These are phyloP conservation scores for Megalops cyprinoides DNA, from an alignment of 2,797 vertebrate genomes.

Conservation along the genomic window DNA sequence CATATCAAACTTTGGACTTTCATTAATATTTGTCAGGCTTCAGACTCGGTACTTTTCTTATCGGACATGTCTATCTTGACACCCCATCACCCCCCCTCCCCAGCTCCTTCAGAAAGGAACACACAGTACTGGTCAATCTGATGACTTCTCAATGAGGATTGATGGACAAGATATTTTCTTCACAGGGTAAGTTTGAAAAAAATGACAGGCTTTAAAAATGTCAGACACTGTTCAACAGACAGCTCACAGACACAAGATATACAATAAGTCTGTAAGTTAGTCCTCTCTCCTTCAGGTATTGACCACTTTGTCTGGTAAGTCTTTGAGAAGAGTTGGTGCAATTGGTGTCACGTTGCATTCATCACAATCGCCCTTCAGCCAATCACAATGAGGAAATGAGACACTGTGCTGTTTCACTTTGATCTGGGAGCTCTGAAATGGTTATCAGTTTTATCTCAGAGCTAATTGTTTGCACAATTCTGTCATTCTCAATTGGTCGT, in stretches of 20 bases:
- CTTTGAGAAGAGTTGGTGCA: neutral
- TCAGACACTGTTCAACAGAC: neutral
- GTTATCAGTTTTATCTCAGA: no score
- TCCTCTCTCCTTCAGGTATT: neutral
- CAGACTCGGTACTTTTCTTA: neutral
- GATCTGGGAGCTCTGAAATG: no score
- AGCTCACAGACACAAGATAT: neutral
- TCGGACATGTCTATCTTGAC: neutral
- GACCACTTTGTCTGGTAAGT: neutral
- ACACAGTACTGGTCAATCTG: slow-evolving; percentile 4
- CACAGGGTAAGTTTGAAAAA: neutral
- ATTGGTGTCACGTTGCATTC: neutral
- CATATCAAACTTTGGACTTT: neutral
- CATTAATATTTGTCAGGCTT: neutral
- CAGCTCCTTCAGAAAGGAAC: neutral
- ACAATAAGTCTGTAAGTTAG: neutral
- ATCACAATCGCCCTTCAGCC: slow-evolving; percentile 10
- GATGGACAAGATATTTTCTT: neutral
- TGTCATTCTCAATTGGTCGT: no score
- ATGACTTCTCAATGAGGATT: slow-evolving; percentile 17
- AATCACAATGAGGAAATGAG: neutral
- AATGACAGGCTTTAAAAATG: slow-evolving; percentile 23
- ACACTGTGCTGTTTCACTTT: neutral
- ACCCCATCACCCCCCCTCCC: neutral
- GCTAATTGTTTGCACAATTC: no score